Evolutionary conservation across 2,888 invertebrate genomes (phyloP), one percentile per base, ranked within the genome.

Genomic region (Tortricodes alternella): DNA sequence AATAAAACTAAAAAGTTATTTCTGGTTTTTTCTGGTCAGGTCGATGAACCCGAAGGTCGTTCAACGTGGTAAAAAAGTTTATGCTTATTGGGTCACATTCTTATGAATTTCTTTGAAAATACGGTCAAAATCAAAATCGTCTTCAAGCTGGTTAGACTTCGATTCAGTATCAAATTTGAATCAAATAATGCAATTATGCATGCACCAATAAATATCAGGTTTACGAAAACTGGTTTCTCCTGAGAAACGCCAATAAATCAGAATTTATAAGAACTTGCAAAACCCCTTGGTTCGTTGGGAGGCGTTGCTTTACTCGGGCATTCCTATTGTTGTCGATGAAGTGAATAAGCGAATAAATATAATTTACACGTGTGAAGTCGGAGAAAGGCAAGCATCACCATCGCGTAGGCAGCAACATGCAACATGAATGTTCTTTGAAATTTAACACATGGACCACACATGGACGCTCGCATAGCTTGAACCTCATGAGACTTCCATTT

Each of bases 261-360:
- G 27, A 15, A 24, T 49, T 56, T 23, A 50, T 49, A 44, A 50
- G 23, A 50, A 56, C 49, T 50, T 50, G 43, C 37, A 27, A 44
- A 55, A 59, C 53, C 49, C 56, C 44, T 35, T 49, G 46, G 46
- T 46, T 35, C 35, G 49, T 29, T 24, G 27, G 41, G 32, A 51
- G 62, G 63, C 59, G 58, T 53, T 50, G 46, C 39, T 27, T 51
- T 32, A 59, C 37, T 50, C 34, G 37, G 38, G 53, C 53, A 61
- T 58, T 58, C 51, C 23, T 32, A 49, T 52, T 60, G 53, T 59
- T 61, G 46, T 53, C 35, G 32, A 35, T 48, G 60, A 32, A 55
- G 58, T 48, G 19, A 59, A 59, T 58, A 35, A 56, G 50, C 53
- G 44, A 44, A 32, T 29, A 51, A 51, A 48, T 38, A 48, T 24